Base-by-base conservation (phyloP, 1,140 invertebrate genomes). In the Notospermus geniculatus region DNA sequence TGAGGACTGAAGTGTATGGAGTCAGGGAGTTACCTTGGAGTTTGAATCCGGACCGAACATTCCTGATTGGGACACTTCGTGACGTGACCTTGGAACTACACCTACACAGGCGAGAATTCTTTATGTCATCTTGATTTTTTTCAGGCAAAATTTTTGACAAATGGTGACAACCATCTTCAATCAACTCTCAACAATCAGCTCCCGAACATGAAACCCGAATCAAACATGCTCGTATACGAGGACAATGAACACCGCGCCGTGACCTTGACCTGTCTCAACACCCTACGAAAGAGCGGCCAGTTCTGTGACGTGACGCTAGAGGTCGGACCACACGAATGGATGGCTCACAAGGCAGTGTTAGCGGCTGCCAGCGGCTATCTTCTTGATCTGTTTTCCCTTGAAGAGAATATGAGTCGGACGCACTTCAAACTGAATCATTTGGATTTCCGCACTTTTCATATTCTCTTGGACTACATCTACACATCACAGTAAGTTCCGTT, bases 291-390 rank as follows among this genome's bases (percentile, higher is more conserved):
- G 77, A 89, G 88, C 72, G 84, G 85, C 57, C 87, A 90, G 70
- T 90, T 91, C 79, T 92, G 88, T 81, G 90, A 92, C 80, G 88
- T 89, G 58, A 85, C 88, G 69, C 83, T 92, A 66, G 87, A 90
- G 75, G 89, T 90, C 75, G 85, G 84, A 84, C 75, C 74, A 1
- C 84, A 84, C 9, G 90, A 91, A 80, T 83, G 92, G 36, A 86
- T 88, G 64, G 89, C 88, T 25, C 91, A 91, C 78, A 84, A 88
- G 66, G 88, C 87, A 36, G 88, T 92, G 25, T 77, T 93, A 50
- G 90, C 89, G 1, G 87, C 88, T 62, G 87, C 87, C 27, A 90
- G 88, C 60, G 87, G 88, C 1, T 89, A 89, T 78, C 82, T 93
- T 19, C 87, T 91, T 67, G 88, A 92, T 71, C 80, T 91, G 69